Percentiles rank a stretch among this genome's conserved stretches.
Evolutionary conservation across 2,797 vertebrate genomes (phyloP).

Genomic region (Platyrinchus mystaceus): DNA sequence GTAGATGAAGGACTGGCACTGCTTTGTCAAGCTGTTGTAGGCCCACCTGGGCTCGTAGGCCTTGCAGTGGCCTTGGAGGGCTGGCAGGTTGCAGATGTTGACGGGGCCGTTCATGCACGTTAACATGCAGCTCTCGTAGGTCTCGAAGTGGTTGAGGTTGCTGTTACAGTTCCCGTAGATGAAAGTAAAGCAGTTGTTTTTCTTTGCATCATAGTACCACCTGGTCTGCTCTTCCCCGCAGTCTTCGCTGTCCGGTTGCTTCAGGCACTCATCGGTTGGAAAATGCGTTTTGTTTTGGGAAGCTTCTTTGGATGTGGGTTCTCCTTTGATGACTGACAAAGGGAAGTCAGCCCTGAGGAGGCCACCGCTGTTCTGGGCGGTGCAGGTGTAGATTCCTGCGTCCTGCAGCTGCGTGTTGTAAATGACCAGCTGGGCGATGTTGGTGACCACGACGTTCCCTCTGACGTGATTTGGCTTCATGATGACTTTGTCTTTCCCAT

Average conservation of each 20-base stretch:
- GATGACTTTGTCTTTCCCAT: slow-evolving; percentile 82
- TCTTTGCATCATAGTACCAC: slow-evolving; percentile 91
- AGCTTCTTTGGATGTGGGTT: slow-evolving; percentile 65
- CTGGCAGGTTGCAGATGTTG: slow-evolving; percentile 85
- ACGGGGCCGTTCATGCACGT: slow-evolving; percentile 88
- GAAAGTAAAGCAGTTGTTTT: slow-evolving; percentile 92
- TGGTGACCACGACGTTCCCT: slow-evolving; percentile 94
- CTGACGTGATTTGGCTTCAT: slow-evolving; percentile 91
- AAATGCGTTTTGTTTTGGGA: slow-evolving; percentile 81
- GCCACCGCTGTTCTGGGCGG: slow-evolving; percentile 85
- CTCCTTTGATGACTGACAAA: slow-evolving; percentile 81
- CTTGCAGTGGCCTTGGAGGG: slow-evolving; percentile 92
- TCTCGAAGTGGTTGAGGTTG: slow-evolving; percentile 88
- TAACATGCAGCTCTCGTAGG: slow-evolving; percentile 86
- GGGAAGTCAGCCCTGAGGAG: slow-evolving; percentile 83
- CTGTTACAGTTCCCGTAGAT: slow-evolving; percentile 84
- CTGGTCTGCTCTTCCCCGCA: slow-evolving; percentile 88
- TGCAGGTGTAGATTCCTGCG: slow-evolving; percentile 92
- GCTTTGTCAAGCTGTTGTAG: slow-evolving; percentile 83
- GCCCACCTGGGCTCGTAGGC: slow-evolving; percentile 93
- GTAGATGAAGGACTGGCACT: slow-evolving; percentile 94
- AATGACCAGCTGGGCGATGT: slow-evolving; percentile 95
- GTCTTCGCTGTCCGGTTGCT: slow-evolving; percentile 82
- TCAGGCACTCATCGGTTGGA: slow-evolving; percentile 83
- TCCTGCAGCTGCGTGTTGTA: slow-evolving; percentile 93